Percentiles rank a stretch among this genome's conserved stretches.
Evolutionary conservation across 2,888 invertebrate species (phyloP).

Genomic region (Andrena minutula): DNA sequence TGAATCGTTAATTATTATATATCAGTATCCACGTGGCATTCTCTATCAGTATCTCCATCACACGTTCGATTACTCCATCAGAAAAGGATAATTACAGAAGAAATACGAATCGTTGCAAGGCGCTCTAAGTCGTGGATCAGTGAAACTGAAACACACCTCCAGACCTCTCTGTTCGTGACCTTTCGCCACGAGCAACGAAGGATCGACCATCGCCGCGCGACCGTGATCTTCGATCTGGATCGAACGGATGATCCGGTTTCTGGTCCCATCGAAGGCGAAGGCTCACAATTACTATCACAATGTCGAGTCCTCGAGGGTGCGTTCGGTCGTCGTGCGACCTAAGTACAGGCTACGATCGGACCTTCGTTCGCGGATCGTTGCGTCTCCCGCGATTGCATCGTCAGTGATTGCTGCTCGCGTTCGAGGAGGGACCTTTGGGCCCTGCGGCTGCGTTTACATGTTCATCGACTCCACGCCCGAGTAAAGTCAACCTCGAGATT

Average conservation of each 20-base stretch:
- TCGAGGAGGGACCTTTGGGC: slow-evolving; percentile 55
- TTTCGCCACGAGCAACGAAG: slow-evolving; percentile 39
- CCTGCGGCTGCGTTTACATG: slow-evolving; percentile 69
- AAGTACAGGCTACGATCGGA: slow-evolving; percentile 74
- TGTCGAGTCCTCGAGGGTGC: slow-evolving; percentile 75
- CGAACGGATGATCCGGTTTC: slow-evolving; percentile 79
- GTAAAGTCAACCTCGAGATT: slow-evolving; percentile 44
- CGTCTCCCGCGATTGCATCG: slow-evolving; percentile 69
- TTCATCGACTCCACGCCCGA: slow-evolving; percentile 42
- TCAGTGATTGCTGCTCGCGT: slow-evolving; percentile 69
- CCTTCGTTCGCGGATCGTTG: slow-evolving; percentile 71
- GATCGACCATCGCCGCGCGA: slow-evolving; percentile 52
- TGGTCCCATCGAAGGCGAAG: slow-evolving; percentile 68
- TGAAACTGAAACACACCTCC: not conserved
- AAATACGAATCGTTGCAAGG: not conserved
- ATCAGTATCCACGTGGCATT: too few relatives aligned
- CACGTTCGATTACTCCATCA: too few relatives aligned
- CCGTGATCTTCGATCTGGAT: slow-evolving; percentile 77
- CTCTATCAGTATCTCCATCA: too few relatives aligned
- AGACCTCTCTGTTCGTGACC: slow-evolving; percentile 44
- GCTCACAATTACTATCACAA: slow-evolving; percentile 80
- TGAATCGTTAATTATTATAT: too few relatives aligned
- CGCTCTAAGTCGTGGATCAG: not conserved
- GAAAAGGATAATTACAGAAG: not conserved
- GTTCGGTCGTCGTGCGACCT: slow-evolving; percentile 73